These are phyloP conservation scores for Danio aesculapii DNA, from an alignment of 2,797 vertebrate genomes.

Conservation along the genomic window DNA sequence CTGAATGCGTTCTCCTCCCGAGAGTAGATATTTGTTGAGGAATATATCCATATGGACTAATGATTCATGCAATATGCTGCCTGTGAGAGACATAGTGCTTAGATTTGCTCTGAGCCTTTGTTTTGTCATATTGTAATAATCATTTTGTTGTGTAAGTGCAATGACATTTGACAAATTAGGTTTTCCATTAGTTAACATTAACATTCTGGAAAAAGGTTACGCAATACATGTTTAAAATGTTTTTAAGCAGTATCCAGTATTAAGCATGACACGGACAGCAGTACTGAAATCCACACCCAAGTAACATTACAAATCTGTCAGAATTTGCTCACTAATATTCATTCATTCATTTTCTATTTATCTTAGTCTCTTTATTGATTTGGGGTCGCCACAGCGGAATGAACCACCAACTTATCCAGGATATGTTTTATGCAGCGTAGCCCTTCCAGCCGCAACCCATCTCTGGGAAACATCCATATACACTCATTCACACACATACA, in stretches of 20 bases:
- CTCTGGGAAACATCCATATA: no score
- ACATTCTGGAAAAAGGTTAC: neutral
- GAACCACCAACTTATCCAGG: no score
- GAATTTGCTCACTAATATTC: neutral
- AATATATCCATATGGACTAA: constrained; percentile 23
- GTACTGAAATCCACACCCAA: neutral
- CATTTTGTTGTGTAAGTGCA: neutral
- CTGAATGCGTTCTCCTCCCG: constrained; percentile 56
- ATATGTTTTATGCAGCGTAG: no score
- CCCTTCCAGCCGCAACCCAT: no score
- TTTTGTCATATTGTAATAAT: neutral
- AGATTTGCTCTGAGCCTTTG: neutral
- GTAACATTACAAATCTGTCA: neutral
- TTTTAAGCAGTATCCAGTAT: neutral
- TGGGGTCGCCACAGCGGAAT: no score
- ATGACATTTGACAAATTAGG: neutral
- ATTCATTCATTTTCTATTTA: no score
- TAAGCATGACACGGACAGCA: neutral
- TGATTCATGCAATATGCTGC: constrained; percentile 13
- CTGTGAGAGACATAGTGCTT: neutral
- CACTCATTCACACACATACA: no score
- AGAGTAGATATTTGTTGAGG: constrained; percentile 51
- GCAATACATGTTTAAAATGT: neutral
- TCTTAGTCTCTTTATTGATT: no score
- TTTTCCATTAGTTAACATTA: neutral